Conservation (phyloP, 2,888 invertebrate species). For the Drosophila pegasa region DNA sequence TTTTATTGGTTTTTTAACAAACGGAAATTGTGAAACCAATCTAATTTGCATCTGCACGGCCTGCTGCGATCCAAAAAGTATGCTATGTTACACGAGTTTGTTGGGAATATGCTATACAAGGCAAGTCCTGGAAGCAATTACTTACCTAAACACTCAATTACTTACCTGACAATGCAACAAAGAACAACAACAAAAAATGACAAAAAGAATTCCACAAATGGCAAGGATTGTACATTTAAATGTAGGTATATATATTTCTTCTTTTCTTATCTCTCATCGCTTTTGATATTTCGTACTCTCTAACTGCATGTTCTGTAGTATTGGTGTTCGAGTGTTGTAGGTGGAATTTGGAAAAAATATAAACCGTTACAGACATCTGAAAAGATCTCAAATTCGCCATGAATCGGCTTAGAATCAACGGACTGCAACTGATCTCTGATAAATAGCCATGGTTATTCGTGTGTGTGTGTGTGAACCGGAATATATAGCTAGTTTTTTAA, state of each 20-base stretch:
- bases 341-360: conserved; percentile 46
- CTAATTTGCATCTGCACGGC: too few species aligned
- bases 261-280: conserved; percentile 44
- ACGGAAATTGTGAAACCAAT: not conserved
- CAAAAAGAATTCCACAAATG: conserved; percentile 65
- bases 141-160: not conserved
- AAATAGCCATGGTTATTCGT: conserved; percentile 19
- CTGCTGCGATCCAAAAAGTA: conserved; percentile 18
- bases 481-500: conserved; percentile 74
- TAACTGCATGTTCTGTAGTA: conserved; percentile 45
- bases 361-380: conserved; percentile 68
- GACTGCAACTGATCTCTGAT: conserved; percentile 21
- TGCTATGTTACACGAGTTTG: conserved; percentile 10
- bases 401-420: conserved; percentile 19
- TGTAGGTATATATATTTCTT: conserved; percentile 65
- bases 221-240: conserved; percentile 79
- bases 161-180: conserved; percentile 19
- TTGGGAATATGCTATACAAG: too few species aligned
- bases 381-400: conserved; percentile 70
- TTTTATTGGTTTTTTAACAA: too few species aligned
- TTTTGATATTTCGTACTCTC: conserved; percentile 52
- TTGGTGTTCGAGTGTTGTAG: conserved; percentile 20
- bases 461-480: conserved; percentile 60
- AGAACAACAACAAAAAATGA: conserved; percentile 29
- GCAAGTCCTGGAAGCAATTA: not conserved